These are phyloP conservation scores for Patiria pectinifera DNA, from an alignment of 53 echinoderm and acorn worm genomes.

Conservation along the genomic window DNA sequence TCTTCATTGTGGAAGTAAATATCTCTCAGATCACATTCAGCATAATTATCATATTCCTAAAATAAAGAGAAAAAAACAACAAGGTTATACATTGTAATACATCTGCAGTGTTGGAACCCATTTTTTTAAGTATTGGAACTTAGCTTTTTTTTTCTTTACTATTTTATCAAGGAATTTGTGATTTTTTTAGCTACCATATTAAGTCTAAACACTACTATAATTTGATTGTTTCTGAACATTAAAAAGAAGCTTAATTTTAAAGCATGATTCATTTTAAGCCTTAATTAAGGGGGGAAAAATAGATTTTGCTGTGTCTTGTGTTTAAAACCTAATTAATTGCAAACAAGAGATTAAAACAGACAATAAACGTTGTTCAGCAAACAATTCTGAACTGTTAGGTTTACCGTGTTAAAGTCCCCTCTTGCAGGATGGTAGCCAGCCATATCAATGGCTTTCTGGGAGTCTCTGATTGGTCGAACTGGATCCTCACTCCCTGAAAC, in stretches of 20 bases:
- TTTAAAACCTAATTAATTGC: too few species aligned
- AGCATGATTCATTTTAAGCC: neutral
- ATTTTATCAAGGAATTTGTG: too few species aligned
- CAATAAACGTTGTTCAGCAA: neutral
- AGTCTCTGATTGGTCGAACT: conserved; percentile 87
- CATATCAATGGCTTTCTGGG: conserved; percentile 86
- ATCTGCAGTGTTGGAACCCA: neutral
- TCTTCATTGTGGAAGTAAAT: conserved; percentile 94
- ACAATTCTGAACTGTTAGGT: neutral
- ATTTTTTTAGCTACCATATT: too few species aligned
- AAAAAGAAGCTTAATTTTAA: neutral
- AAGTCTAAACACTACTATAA: neutral
- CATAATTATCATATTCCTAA: conserved; percentile 96
- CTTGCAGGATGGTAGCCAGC: conserved; percentile 96
- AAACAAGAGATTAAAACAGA: neutral
- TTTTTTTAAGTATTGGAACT: neutral
- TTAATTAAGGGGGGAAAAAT: too few species aligned
- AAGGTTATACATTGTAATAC: neutral
- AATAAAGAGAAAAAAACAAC: neutral
- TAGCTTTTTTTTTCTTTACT: neutral
- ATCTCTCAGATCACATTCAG: conserved; percentile 92
- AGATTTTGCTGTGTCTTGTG: too few species aligned
- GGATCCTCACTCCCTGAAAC: conserved; percentile 92
- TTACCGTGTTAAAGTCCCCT: conserved; percentile 89
- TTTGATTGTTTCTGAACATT: neutral